Evolutionary conservation across 2,797 vertebrate genomes (phyloP), one percentile per base, ranked within the genome.

Genomic region (Fistularia tabacaria): DNA sequence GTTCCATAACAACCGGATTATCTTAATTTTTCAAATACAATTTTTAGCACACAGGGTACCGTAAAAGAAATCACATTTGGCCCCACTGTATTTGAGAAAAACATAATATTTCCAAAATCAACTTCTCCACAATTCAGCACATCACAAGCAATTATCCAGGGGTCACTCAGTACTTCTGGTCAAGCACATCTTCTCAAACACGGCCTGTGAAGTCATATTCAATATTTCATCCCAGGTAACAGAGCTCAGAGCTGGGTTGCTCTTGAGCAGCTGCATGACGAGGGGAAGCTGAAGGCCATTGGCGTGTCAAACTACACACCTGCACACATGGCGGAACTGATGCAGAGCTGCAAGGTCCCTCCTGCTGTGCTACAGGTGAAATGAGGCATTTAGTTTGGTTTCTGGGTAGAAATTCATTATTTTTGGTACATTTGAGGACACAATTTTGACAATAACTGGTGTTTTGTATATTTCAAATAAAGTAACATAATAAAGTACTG

Each of bases 281-380:
- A 82, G 45, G 90, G 91, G 42, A 85, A 74, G 51, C 86, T 94
- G 38, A 87, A 71, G 43, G 90, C 91, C 39, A 90, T 94, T 2
- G 92, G 92, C 0, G 92, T 93, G 48, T 94, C 92, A 12, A 94
- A 93, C 80, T 94, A 93, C 70, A 93, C 89, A 0, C 58, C 82
- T 8, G 67, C 56, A 14, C 92, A 94, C 73, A 80, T 94, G 76
- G 77, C 54, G 50, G 85, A 89, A 57, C 70, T 94, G 41, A 64
- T 93, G 53, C 66, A 75, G 46, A 74, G 11, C 44, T 92, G 92
- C 67, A 85, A 51, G 39, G 73, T 91, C 9, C 55, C 61, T 7
- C 93, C 92, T n/a, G 90, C 92, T 0, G 63, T 93, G n/a, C 77
- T 92, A 4, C 87, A 89, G 84, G 87, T 88, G 64, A 1, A 8